Percentiles rank a stretch among this genome's conserved stretches.
Evolutionary conservation across 2,888 invertebrate genomes (phyloP).

Genomic region (Rhaphigaster nebulosa): DNA sequence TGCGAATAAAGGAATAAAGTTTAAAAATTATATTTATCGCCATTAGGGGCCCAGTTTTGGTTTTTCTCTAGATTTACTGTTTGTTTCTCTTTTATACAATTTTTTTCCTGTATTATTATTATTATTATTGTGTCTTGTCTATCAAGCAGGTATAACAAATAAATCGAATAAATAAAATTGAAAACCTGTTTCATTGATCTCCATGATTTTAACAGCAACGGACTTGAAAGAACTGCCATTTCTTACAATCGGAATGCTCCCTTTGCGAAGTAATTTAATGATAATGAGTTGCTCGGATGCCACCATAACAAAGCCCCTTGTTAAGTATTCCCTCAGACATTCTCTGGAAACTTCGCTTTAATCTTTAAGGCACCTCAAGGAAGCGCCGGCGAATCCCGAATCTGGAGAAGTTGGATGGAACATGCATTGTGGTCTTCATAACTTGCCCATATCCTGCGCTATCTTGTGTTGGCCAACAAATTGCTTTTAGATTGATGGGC

Average conservation of each 20-base stretch:
- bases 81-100: too few species aligned
- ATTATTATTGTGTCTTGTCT: too few species aligned
- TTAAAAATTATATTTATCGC: too few species aligned
- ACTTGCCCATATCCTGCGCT: background rate
- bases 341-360: conserved; percentile 3
- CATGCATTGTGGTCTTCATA: background rate
- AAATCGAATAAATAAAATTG: too few species aligned
- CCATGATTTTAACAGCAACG: background rate
- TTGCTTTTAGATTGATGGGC: background rate
- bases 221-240: background rate
- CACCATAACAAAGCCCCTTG: conserved; percentile 1
- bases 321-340: background rate
- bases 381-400: background rate
- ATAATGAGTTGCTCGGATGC: conserved; percentile 26
- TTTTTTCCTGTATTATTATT: too few species aligned
- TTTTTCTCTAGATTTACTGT: too few species aligned
- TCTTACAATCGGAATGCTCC: background rate
- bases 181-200: background rate
- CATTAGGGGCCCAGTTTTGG: too few species aligned
- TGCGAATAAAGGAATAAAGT: too few species aligned
- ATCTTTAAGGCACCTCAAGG: conserved; percentile 11
- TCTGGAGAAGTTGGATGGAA: background rate
- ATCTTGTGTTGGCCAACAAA: background rate
- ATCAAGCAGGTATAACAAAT: too few species aligned
- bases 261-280: conserved; percentile 2